Conservation (phyloP, 2,113 vertebrate genomes). For the Cricetomys ansorgei region DNA sequence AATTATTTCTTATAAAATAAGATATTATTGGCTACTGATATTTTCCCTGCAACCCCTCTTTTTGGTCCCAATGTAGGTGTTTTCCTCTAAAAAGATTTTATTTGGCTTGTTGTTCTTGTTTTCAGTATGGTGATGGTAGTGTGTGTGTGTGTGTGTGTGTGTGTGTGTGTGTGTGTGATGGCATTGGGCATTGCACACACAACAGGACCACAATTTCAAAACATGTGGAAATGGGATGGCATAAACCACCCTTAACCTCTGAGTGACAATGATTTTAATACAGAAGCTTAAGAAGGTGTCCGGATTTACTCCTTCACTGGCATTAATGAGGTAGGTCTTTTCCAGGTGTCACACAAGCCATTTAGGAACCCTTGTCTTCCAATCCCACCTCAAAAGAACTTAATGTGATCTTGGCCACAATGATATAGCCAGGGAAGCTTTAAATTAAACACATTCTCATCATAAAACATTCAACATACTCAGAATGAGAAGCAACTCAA, state of each 20-base stretch:
- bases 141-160: neutral
- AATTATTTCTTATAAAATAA: no score
- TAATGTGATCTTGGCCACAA: neutral
- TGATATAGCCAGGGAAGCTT: neutral
- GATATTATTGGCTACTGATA: no score
- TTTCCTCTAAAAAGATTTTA: no score
- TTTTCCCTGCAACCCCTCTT: no score
- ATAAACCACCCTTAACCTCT: neutral
- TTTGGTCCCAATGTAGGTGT: no score
- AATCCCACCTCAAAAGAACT: neutral
- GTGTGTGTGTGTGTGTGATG: neutral
- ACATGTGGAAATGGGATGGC: accelerated
- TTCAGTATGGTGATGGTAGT: no score
- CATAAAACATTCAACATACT: neutral
- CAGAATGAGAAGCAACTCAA: neutral
- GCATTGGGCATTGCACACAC: neutral
- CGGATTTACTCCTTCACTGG: neutral
- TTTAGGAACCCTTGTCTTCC: neutral
- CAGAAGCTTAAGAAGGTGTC: neutral
- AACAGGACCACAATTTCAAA: neutral
- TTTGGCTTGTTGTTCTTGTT: no score
- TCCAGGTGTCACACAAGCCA: neutral
- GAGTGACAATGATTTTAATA: neutral
- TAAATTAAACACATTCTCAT: neutral
- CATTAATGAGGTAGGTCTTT: neutral